Evolutionary conservation across 1,140 invertebrate species (phyloP).

Genomic region (Orchesella cincta): DNA sequence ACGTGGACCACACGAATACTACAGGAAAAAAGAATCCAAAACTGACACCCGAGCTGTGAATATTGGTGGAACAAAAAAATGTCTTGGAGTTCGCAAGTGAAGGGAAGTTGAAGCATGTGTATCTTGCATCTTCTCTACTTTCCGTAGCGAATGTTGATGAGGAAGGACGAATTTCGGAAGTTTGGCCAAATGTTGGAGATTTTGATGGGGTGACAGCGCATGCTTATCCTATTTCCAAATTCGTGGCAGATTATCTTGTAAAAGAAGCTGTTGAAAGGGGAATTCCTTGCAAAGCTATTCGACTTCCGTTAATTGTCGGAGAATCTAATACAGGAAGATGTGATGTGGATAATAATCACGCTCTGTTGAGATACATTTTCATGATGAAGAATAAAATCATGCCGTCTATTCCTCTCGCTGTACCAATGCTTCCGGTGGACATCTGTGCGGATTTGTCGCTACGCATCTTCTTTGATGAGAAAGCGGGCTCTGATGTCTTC

Average conservation of each 20-base stretch:
- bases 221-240: constrained; percentile 28
- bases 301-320: constrained; percentile 23
- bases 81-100: not conserved
- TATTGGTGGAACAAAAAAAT: not conserved
- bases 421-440: not conserved
- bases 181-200: not conserved
- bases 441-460: not conserved
- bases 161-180: constrained; percentile 9
- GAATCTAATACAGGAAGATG: constrained; percentile 10
- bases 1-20: not conserved
- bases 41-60: constrained; percentile 6
- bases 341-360: not conserved
- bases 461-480: not conserved
- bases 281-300: constrained; percentile 19
- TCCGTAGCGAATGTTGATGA: not conserved
- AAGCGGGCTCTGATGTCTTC: not conserved
- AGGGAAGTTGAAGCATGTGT: not conserved
- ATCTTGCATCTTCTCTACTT: not conserved
- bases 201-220: not conserved
- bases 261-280: constrained; percentile 19
- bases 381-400: not conserved
- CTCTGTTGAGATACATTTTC: not conserved
- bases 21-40: not conserved
- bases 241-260: constrained; percentile 17
- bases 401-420: not conserved